Base-by-base conservation (phyloP, 1,140 invertebrate species). In the Drosophila leontia region DNA sequence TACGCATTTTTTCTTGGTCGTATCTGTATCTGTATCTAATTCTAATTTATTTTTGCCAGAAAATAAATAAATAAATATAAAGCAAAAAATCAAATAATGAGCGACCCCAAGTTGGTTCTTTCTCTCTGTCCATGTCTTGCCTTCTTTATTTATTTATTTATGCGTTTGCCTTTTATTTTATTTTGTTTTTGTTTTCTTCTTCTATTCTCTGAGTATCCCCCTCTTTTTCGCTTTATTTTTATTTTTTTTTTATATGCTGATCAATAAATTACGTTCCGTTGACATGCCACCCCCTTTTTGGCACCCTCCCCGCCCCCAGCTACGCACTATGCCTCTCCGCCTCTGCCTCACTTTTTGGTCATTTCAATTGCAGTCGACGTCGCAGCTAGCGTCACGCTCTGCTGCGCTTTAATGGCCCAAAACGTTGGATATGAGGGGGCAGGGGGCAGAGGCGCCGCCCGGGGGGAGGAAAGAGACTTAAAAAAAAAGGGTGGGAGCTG, bases 1-100 rank as follows among this genome's bases (percentile, higher is more conserved):
- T 87, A 88, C 84, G 84, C 80, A 80, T 88, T 88, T 88, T 88
- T 88, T 79, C 82, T 81, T 74, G 56, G 26, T 62, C 75, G 58
- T 78, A 68, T 60, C 75, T 51, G 60, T 75, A 69, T 39, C 65
- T 53, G 71, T 84, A 78, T 88, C 84, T 88, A 87, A 83, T 87
- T 88, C 84, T 83, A 87, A 88, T 88, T 88, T 87, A 83, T 87
- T 87, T 77, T 87, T 83, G 80, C 63, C 76, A 87, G 82, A 75
- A 82, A 34, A 32, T 3, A 41, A 60, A 34, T 48, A 51, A 69
- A 45, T 47, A 51, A 48, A 53, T 47, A 17, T 35, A 70, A 34
- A 41, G 17, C 26, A 29, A 29, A 55, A 37, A 39, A 35, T 19
- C 35, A 74, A 58, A 60, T 76, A 70, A 78, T 71, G 58, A 77